Conservation (phyloP, 2,888 invertebrate species). For the Pasiphila rectangulata region DNA sequence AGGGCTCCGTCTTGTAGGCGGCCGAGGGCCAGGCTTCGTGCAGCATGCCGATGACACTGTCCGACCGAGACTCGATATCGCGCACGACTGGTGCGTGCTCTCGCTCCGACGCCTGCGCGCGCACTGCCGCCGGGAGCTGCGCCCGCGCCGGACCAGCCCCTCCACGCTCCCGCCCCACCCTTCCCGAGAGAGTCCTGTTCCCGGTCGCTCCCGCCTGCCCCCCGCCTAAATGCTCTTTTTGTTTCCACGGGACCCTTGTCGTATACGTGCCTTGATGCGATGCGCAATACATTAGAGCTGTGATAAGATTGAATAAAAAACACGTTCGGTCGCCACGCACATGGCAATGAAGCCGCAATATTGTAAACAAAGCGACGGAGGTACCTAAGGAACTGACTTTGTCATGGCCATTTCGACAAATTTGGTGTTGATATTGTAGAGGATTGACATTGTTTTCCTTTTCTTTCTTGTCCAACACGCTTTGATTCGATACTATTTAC, state of each 20-base stretch:
- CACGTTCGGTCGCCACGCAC: constrained; percentile 7
- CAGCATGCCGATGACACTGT: constrained; percentile 49
- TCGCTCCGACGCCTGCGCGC: constrained; percentile 34
- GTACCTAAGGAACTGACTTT: too few species aligned
- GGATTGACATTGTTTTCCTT: too few species aligned
- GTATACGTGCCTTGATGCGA: neutral
- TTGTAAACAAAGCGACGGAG: neutral
- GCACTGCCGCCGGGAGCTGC: constrained; percentile 35
- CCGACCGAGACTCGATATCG: neutral
- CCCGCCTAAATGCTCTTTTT: too few species aligned
- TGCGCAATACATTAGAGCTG: neutral
- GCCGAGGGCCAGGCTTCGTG: constrained; percentile 63
- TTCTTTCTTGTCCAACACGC: too few species aligned
- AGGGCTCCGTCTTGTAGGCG: constrained; percentile 48
- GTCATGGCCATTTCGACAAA: too few species aligned
- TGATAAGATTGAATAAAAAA: neutral
- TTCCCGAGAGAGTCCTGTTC: neutral
- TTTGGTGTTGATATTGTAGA: too few species aligned
- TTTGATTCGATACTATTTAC: too few species aligned
- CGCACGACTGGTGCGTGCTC: constrained; percentile 9
- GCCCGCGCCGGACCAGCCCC: constrained; percentile 32
- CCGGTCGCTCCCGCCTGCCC: constrained; percentile 11
- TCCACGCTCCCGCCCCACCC: constrained; percentile 7
- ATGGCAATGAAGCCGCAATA: neutral
- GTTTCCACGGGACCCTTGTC: too few species aligned